These are phyloP conservation scores for Drosophila rhopaloa DNA, from an alignment of 1,140 invertebrate genomes.

Conservation along the genomic window DNA sequence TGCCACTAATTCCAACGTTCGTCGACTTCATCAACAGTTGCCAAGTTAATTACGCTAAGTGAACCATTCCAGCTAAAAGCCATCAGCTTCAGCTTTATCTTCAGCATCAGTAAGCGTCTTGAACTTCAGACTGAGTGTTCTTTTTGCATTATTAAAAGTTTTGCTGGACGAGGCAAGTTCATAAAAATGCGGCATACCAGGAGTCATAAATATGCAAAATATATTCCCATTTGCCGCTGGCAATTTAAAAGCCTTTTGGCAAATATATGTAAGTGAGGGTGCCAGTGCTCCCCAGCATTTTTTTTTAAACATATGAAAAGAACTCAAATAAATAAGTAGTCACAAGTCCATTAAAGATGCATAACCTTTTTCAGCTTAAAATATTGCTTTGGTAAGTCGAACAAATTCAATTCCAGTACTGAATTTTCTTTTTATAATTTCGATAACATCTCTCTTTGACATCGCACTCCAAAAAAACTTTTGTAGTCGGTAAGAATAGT, in stretches of 20 bases:
- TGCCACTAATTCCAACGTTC: slow-evolving; percentile 21
- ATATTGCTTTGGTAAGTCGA: neutral
- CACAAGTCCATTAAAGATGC: neutral
- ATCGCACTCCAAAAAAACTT: neutral
- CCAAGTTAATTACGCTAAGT: slow-evolving; percentile 79
- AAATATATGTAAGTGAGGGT: slow-evolving; percentile 4
- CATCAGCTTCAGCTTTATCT: slow-evolving; percentile 41
- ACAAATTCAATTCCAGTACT: neutral
- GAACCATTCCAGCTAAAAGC: slow-evolving; percentile 56
- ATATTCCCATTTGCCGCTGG: slow-evolving; percentile 25
- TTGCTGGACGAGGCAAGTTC: slow-evolving; percentile 23
- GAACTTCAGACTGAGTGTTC: slow-evolving; percentile 35
- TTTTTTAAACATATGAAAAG: slow-evolving; percentile 7
- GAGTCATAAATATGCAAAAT: slow-evolving; percentile 71
- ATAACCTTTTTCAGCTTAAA: neutral
- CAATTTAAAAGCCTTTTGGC: slow-evolving; percentile 18
- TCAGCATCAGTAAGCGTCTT: slow-evolving; percentile 9
- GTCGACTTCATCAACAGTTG: slow-evolving; percentile 71
- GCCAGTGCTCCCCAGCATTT: slow-evolving; percentile 1
- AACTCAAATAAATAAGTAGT: neutral
- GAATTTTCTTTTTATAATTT: too few species aligned
- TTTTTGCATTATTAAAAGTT: slow-evolving; percentile 72
- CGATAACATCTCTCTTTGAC: too few species aligned
- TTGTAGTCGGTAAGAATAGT: neutral
- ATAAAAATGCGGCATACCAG: slow-evolving; percentile 64